Base-by-base conservation (phyloP, 2,888 invertebrate species). In the Cryptocephalus moraei region DNA sequence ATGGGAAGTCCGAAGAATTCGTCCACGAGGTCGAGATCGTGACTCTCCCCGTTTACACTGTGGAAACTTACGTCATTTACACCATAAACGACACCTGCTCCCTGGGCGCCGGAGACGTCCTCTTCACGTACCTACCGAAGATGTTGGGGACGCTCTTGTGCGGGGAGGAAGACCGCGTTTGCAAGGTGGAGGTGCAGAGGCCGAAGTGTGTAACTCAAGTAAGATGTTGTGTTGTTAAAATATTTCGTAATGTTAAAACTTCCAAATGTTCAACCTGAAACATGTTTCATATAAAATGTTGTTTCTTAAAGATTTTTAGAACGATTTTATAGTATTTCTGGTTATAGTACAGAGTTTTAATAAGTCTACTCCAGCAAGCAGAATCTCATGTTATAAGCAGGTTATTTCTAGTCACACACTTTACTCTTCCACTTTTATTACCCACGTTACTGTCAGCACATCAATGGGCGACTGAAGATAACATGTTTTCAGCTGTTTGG, bases 11-110 rank as follows among this genome's bases (percentile, higher is more conserved):
- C 14, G 53, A 59, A 41, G 54, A 49, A 10, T 62, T 56, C 44
- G 51, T 54, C n/a, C 70, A 70, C 51, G 62, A 65, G 46, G 32
- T 71, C 22, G 62, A 64, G 32, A 57, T 71, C 1, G 61, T 71
- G 8, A 56, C 62, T 0, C 54, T 67, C 32, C 70, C 70, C 1
- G 59, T 59, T 8, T 69, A 68, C 49, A 63, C 63, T 42, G 54
- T 70, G 4, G 56, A 54, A 36, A 55, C 63, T 10, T 59, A 58
- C 8, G 57, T 70, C 9, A 56, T 65, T 9, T 70, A 71, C 46
- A 58, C 56, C 11, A 53, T 63, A 12, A 60, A 58, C 38, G 59
- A 61, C 14, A 54, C 59, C 34, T 71, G 71, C 45, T 56, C 61
- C 14, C 43, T 60, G 31, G 59, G 56, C 41, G 64, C 65, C 40